phyloP scores from a whole-genome alignment of 2,113 vertebrate species.

The Rhadina sibilatrix region DNA sequence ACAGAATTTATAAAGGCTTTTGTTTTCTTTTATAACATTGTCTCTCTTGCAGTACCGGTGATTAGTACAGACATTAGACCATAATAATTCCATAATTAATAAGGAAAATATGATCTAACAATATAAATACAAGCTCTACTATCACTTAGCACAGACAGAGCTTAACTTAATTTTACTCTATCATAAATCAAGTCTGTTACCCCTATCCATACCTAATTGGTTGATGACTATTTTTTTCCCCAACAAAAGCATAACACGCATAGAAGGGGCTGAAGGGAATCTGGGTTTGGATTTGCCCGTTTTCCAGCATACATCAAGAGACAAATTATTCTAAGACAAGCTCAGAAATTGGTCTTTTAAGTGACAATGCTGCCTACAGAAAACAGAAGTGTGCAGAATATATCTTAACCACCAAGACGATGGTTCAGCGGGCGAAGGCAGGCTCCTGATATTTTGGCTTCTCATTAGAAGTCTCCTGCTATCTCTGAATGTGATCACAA shows the following conservation, averaged over 20 bases:
- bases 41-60: neutral
- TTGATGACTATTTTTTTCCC: neutral
- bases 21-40: conserved; percentile 12
- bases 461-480: neutral
- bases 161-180: neutral
- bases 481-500: neutral
- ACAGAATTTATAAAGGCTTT: conserved; percentile 1
- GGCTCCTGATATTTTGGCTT: neutral
- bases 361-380: neutral
- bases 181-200: neutral
- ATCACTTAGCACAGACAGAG: neutral
- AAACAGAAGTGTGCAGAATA: neutral
- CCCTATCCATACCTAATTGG: neutral
- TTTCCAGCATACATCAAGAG: neutral
- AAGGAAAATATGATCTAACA: neutral
- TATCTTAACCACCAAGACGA: neutral
- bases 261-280: neutral
- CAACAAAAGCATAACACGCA: neutral
- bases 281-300: neutral
- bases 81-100: neutral
- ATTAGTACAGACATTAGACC: neutral
- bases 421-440: neutral
- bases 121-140: neutral
- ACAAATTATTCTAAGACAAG: neutral
- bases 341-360: neutral